Percentiles rank a stretch among this genome's conserved stretches.
phyloP scores from a whole-genome alignment of 2,113 vertebrate species.

The Scophthalmus maximus region DNA sequence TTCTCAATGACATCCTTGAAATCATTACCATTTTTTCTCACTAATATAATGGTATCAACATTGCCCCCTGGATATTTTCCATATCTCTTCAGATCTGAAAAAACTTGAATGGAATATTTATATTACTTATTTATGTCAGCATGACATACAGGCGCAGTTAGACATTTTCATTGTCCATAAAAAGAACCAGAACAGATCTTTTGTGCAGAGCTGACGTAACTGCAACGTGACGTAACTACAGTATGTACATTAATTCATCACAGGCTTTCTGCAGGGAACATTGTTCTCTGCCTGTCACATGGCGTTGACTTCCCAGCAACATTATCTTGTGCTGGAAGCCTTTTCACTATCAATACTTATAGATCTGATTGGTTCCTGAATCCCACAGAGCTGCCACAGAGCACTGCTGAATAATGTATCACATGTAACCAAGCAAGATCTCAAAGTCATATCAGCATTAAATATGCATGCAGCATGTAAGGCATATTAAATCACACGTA shows the following conservation, averaged over 20 bases:
- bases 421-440: constrained; percentile 48
- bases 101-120: too few species aligned
- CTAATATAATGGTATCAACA: too few species aligned
- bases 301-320: not conserved
- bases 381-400: constrained; percentile 21
- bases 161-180: too few species aligned
- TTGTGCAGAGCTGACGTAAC: not conserved
- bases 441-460: constrained; percentile 47
- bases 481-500: constrained; percentile 31
- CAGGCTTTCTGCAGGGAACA: not conserved
- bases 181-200: not conserved
- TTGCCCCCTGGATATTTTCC: too few species aligned
- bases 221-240: not conserved
- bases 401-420: constrained; percentile 57
- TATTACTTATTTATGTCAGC: too few species aligned
- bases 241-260: not conserved
- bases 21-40: too few species aligned
- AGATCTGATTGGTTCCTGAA: constrained; percentile 30
- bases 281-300: not conserved
- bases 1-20: too few species aligned
- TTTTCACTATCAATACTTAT: constrained; percentile 37
- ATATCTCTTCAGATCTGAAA: too few species aligned
- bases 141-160: too few species aligned
- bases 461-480: constrained; percentile 52
- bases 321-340: not conserved